phyloP scores from a whole-genome alignment of 2,888 invertebrate species.

The Coecobrya sp. region DNA sequence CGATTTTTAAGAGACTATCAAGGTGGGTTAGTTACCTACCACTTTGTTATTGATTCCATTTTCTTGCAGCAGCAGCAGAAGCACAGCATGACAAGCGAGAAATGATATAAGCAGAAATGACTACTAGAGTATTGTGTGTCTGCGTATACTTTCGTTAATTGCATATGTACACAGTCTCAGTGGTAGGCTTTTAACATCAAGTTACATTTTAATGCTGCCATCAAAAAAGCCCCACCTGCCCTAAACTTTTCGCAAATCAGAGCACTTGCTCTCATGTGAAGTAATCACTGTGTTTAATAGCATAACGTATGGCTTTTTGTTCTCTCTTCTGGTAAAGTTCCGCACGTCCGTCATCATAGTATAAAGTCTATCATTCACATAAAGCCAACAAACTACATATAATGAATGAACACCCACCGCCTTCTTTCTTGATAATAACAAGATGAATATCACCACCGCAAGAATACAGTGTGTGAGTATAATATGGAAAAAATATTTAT shows the following conservation, averaged over 20 bases:
- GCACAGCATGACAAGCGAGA: neutral
- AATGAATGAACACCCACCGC: slow-evolving; percentile 78
- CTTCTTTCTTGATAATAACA: slow-evolving; percentile 36
- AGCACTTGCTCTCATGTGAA: slow-evolving; percentile 65
- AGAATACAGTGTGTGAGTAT: neutral
- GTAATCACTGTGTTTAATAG: slow-evolving; percentile 72
- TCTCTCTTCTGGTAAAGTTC: slow-evolving; percentile 60
- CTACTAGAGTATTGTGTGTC: neutral
- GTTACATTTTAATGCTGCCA: slow-evolving; percentile 16
- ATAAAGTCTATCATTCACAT: slow-evolving; percentile 53
- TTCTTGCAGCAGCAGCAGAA: neutral
- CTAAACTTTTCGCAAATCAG: slow-evolving; percentile 78
- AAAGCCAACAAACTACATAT: slow-evolving; percentile 73
- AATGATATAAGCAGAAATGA: neutral
- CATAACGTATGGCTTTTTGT: slow-evolving; percentile 64
- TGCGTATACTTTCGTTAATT: slow-evolving; percentile 27
- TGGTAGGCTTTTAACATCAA: slow-evolving; percentile 24
- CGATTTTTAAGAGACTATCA: neutral
- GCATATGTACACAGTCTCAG: slow-evolving; percentile 39
- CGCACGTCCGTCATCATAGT: slow-evolving; percentile 72
- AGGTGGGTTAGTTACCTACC: neutral
- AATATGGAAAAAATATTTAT: neutral
- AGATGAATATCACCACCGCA: slow-evolving; percentile 24
- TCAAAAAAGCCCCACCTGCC: slow-evolving; percentile 70
- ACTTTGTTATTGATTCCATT: slow-evolving; percentile 5